Evolutionary conservation across 2,888 invertebrate species (phyloP).

Genomic region (Cheilosia pagana): DNA sequence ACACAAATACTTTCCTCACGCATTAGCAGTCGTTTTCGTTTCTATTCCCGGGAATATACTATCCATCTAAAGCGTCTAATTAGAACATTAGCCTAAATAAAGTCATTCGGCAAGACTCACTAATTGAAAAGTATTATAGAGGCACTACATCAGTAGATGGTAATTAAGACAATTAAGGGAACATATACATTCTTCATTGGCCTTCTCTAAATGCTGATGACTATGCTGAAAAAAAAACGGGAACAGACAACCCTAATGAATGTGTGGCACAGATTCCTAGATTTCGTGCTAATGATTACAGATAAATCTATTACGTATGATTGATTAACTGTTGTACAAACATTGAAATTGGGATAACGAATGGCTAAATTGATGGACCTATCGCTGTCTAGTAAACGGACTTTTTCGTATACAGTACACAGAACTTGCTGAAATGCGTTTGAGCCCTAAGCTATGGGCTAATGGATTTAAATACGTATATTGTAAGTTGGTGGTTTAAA

Average conservation of each 20-base stretch:
- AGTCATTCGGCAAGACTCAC: constrained; percentile 10
- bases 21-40: too few relatives aligned
- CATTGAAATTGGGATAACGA: constrained; percentile 34
- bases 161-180: constrained; percentile 36
- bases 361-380: constrained; percentile 28
- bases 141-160: constrained; percentile 12
- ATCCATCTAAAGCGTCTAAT: constrained; percentile 23
- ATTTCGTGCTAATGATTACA: constrained; percentile 40
- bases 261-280: constrained; percentile 34
- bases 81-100: constrained; percentile 39
- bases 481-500: too few relatives aligned
- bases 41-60: constrained; percentile 1
- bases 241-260: constrained; percentile 21
- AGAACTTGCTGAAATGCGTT: not conserved
- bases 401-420: not conserved
- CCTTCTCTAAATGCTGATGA: not conserved
- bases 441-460: not conserved
- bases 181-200: constrained; percentile 13
- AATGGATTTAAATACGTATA: not conserved
- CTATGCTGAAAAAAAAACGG: constrained; percentile 4
- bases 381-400: not conserved
- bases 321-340: constrained; percentile 44
- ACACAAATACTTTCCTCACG: not conserved
- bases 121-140: constrained; percentile 43
- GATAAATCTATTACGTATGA: constrained; percentile 14